A percentile compares a stretch with the other conserved stretches of the same genome.
These are phyloP conservation scores for Heliconius erato DNA, from an alignment of 2,888 invertebrate genomes.

Conservation along the genomic window DNA sequence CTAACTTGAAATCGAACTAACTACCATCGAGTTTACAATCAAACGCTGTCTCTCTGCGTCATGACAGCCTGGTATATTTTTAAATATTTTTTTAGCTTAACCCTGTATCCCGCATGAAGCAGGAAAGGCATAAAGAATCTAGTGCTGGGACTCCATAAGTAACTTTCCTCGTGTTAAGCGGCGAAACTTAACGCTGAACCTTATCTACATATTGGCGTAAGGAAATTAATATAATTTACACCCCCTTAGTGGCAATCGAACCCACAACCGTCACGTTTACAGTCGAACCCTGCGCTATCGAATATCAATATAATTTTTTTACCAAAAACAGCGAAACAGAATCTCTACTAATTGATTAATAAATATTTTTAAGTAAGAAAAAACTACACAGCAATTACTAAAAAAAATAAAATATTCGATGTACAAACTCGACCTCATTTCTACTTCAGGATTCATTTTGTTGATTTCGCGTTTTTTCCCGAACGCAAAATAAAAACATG, in stretches of 20 bases:
- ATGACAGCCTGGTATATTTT: too few relatives aligned
- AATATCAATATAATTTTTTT: background rate
- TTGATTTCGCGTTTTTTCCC: slow-evolving; percentile 8
- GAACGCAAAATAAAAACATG: background rate
- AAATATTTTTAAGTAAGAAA: slow-evolving; percentile 6
- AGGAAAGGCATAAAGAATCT: background rate
- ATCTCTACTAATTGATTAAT: slow-evolving; percentile 1
- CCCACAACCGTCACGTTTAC: too few relatives aligned
- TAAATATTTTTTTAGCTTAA: background rate
- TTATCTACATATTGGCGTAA: background rate
- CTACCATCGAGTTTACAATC: background rate
- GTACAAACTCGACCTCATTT: slow-evolving; percentile 19
- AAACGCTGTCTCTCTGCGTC: too few relatives aligned
- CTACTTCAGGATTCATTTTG: slow-evolving; percentile 14
- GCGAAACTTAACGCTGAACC: background rate
- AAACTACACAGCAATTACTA: background rate
- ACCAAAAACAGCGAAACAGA: background rate
- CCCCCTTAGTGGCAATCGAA: too few relatives aligned
- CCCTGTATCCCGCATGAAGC: background rate
- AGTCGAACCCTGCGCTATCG: too few relatives aligned
- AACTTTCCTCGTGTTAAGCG: background rate
- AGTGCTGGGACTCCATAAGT: background rate
- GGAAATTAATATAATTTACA: too few relatives aligned
- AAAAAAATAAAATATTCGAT: slow-evolving; percentile 9
- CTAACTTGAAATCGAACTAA: background rate